These are phyloP conservation scores for Nomada flava DNA, from an alignment of 2,888 invertebrate species.

Conservation along the genomic window DNA sequence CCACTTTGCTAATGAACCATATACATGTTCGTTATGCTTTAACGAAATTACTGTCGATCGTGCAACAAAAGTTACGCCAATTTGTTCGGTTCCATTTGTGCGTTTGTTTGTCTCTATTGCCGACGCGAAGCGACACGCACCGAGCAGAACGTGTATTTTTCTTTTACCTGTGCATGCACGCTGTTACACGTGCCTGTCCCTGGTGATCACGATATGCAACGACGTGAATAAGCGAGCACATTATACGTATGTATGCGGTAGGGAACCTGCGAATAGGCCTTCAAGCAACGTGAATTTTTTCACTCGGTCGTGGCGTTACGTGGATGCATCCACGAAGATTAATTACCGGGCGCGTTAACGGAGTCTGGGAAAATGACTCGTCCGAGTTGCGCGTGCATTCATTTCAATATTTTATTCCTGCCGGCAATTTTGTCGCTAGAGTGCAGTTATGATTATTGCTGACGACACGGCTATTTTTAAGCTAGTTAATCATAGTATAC, in stretches of 20 bases:
- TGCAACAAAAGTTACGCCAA: conserved; percentile 3
- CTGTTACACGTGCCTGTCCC: conserved; percentile 44
- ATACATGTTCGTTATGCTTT: conserved; percentile 5
- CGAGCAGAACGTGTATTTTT: neutral
- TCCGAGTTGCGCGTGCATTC: neutral
- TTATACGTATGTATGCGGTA: neutral
- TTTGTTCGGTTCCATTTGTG: conserved; percentile 38
- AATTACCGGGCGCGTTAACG: conserved; percentile 9
- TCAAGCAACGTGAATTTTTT: conserved; percentile 36
- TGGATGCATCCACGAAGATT: conserved; percentile 22
- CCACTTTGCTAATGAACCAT: neutral
- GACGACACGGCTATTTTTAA: neutral
- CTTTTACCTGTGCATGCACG: conserved; percentile 1
- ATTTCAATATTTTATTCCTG: neutral
- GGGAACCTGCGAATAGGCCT: conserved; percentile 26
- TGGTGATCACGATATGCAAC: conserved; percentile 42
- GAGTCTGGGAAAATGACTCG: conserved; percentile 23
- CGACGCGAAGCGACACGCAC: neutral
- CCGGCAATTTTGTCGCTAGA: neutral
- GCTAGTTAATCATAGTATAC: neutral
- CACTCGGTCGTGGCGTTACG: conserved; percentile 20
- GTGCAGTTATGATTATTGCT: neutral
- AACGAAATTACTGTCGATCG: neutral
- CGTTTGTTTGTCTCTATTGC: neutral
- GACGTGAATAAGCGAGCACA: conserved; percentile 39